Evolutionary conservation across 2,113 vertebrate species (phyloP).

Genomic region (Apteryx owenii): DNA sequence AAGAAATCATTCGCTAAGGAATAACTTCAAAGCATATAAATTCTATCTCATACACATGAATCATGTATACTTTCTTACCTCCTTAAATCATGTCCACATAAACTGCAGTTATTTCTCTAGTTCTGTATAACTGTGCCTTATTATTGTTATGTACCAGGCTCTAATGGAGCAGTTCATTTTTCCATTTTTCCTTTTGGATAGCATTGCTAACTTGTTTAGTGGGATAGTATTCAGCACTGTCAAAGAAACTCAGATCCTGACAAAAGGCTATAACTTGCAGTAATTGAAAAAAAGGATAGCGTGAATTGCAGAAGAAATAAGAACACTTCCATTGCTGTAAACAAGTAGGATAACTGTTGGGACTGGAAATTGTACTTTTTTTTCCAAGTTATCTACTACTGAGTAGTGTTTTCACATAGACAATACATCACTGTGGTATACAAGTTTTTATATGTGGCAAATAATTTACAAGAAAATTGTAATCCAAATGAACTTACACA

Average conservation of each 20-base stretch:
- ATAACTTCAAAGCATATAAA: background rate
- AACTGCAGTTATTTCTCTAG: background rate
- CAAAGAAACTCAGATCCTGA: background rate
- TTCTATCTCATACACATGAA: background rate
- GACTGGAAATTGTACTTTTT: background rate
- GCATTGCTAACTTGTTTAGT: background rate
- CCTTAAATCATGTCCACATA: background rate
- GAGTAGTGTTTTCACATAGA: background rate
- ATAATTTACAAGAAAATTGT: background rate
- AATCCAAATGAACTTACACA: background rate
- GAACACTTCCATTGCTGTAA: accelerated
- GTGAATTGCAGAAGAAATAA: background rate
- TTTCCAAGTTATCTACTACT: background rate
- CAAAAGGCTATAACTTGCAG: background rate
- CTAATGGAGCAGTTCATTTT: accelerated
- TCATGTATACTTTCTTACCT: background rate
- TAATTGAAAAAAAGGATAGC: background rate
- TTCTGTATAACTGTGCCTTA: background rate
- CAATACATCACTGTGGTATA: too few species aligned
- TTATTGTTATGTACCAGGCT: background rate
- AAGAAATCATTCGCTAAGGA: background rate
- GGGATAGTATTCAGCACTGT: background rate
- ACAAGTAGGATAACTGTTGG: background rate
- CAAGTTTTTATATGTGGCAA: background rate
- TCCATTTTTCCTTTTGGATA: background rate